Base-by-base conservation (phyloP, 2,797 vertebrate species). In the Crenichthys baileyi region DNA sequence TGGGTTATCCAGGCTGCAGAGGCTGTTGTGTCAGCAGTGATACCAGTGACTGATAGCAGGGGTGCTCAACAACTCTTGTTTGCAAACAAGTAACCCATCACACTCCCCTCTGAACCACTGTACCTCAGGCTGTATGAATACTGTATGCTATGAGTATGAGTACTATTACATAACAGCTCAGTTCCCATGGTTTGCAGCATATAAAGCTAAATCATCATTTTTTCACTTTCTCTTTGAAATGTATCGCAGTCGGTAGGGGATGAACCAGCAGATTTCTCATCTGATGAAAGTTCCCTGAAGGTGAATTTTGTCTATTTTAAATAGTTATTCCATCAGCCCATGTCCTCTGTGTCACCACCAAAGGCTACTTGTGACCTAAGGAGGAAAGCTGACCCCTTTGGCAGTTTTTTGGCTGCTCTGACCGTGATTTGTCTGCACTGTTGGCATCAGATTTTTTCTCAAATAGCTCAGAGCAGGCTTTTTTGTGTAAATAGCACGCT, bases 31-130 rank as follows among this genome's bases (percentile, higher is more conserved):
- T 87, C 91, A 93, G 86, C 78, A 81, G 72, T 73, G 87, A 83
- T 89, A 78, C 36, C n/a, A 56, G 36, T 41, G 36, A 82, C 88
- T 91, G 85, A 90, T 89, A 90, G 89, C 78, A 91, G 75, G 79
- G 88, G 83, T 87, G 89, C 92, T 94, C 91, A 85, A 90, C 87
- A 85, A 76, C 73, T 90, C 74, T 89, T 1, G 76, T 86, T 78
- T 79, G 82, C 44, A 68, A 73, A 71, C 48, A 11, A 79, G 68
- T 77, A 83, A 81, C 56, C 77, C 78, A 41, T 63, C 78, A 51
- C 15, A 65, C 75, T 81, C 70, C 68, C 78, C 86, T 84, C 72
- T n/a, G 16, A 83, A 78, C 78, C 51, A 15, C 79, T 46, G 76
- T 82, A 73, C 60, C 70, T 67, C 76, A 22, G 31, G 81, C 75